phyloP scores from a whole-genome alignment of 2,888 invertebrate genomes.

The Agriotes lineatus region DNA sequence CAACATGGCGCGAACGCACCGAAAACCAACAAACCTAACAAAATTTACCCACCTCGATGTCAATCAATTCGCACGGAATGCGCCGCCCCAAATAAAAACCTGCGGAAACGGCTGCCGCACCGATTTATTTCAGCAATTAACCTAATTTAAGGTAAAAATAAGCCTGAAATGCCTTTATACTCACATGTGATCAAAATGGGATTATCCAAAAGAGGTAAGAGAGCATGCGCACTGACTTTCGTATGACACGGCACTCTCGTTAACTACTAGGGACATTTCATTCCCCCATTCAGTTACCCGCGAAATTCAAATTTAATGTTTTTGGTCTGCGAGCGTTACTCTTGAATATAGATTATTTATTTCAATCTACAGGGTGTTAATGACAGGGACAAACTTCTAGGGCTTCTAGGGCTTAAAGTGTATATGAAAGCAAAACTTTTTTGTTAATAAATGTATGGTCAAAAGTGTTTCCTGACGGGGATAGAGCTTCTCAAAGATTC shows the following conservation, averaged over 20 bases:
- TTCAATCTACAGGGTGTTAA: too few relatives aligned
- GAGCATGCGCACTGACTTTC: slow-evolving; percentile 74
- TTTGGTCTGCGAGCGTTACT: too few relatives aligned
- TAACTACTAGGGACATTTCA: slow-evolving; percentile 3
- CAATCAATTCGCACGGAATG: slow-evolving; percentile 8
- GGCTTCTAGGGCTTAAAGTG: too few relatives aligned
- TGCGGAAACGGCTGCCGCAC: neutral
- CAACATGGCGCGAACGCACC: slow-evolving; percentile 69
- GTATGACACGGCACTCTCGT: slow-evolving; percentile 36
- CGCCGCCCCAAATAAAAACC: neutral
- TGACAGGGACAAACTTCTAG: too few relatives aligned
- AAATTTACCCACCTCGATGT: slow-evolving; percentile 3
- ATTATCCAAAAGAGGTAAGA: slow-evolving; percentile 83
- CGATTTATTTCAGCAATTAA: slow-evolving; percentile 22
- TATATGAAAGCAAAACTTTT: too few relatives aligned
- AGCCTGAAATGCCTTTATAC: slow-evolving; percentile 65
- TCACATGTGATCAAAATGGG: slow-evolving; percentile 92
- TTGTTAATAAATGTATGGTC: too few relatives aligned
- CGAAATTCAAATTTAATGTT: slow-evolving; percentile 8
- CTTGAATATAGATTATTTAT: too few relatives aligned
- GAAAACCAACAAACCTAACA: slow-evolving; percentile 30
- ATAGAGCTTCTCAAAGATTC: too few relatives aligned
- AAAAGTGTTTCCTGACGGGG: too few relatives aligned
- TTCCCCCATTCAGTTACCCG: neutral
- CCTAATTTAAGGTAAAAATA: slow-evolving; percentile 36